Base-by-base conservation (phyloP, 2,888 invertebrate species). In the Drosophila paranaensis region DNA sequence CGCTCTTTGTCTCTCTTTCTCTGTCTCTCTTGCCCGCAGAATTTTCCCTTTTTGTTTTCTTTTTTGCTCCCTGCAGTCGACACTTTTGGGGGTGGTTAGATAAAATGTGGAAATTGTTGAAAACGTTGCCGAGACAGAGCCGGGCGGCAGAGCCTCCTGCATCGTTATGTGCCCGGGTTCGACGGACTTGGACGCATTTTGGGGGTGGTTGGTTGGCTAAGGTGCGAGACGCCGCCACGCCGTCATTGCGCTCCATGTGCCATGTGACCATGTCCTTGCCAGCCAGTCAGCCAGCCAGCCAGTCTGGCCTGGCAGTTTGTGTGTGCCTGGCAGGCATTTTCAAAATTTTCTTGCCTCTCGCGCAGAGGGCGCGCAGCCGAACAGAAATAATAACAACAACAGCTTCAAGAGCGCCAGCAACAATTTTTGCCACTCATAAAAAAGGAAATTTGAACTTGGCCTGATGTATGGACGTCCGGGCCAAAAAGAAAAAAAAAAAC, bases 101-200 rank as follows among this genome's bases (percentile, higher is more conserved):
- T 88, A 81, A 89, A 90, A 82, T 90, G 90, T 89, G 90, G 77
- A 90, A 89, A 85, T 89, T 89, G 85, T 89, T 89, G 89, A 89
- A 85, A 85, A 74, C 82, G 79, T 81, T 85, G 82, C 76, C 75
- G 53, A 35, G 53, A 37, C 53, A 53, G 53, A 58, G 81, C 65
- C 72, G 60, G 71, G 57, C 66, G 71, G 57, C 66, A 66, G 60
- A 67, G 75, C 76, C 87, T 39, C 71, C 87, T 86, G 84, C 89
- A 86, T 90, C 87, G 87, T 79, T 83, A 89, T 90, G 90, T 82
- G 78, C 72, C 73, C 89, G 84, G 86, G 90, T 90, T 50, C 86
- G 88, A 82, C 88, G 90, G 89, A 82, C 82, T 82, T 82, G 89
- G 73, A 72, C 77, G 72, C 70, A 54, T 71, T 75, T 86, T 86